Conservation (phyloP, 2,113 vertebrate genomes). For the Pica pica region DNA sequence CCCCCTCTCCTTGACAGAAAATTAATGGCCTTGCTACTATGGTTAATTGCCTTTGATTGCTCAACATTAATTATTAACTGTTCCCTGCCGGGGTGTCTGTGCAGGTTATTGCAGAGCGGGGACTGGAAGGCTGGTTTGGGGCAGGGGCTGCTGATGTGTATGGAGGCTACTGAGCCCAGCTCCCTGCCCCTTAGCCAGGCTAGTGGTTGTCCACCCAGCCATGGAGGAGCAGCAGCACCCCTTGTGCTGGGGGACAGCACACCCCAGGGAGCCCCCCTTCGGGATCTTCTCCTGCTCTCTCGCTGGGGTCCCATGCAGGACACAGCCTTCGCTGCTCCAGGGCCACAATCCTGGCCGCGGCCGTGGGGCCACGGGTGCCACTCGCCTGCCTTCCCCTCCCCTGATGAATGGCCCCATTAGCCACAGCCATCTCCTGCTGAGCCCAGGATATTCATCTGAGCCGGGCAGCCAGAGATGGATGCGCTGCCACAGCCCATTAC, state of each 20-base stretch:
- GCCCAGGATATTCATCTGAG: not conserved
- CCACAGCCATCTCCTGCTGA: not conserved
- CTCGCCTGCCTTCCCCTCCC: not conserved
- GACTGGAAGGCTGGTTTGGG: not conserved
- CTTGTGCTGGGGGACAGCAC: not conserved
- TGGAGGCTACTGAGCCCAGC: not conserved
- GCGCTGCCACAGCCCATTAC: not conserved
- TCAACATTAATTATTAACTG: constrained; percentile 81
- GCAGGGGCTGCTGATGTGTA: fast-evolving
- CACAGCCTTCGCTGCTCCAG: fast-evolving
- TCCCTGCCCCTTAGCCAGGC: not conserved
- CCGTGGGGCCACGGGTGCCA: fast-evolving
- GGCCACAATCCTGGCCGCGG: fast-evolving
- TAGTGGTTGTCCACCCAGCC: not conserved
- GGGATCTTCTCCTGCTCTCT: not conserved
- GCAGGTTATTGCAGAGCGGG: constrained; percentile 47
- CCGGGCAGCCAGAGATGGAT: not conserved
- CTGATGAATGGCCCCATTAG: constrained; percentile 14
- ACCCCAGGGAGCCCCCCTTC: fast-evolving
- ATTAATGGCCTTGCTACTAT: constrained; percentile 74
- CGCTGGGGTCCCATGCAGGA: fast-evolving
- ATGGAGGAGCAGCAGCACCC: not conserved
- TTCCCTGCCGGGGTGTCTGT: constrained; percentile 42
- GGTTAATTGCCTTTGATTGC: constrained; percentile 82
- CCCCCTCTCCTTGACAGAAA: constrained; percentile 42